Percentiles rank a stretch among this genome's conserved stretches.
Conservation (phyloP, 1,140 invertebrate species). For the Neomicropteryx cornuta region DNA sequence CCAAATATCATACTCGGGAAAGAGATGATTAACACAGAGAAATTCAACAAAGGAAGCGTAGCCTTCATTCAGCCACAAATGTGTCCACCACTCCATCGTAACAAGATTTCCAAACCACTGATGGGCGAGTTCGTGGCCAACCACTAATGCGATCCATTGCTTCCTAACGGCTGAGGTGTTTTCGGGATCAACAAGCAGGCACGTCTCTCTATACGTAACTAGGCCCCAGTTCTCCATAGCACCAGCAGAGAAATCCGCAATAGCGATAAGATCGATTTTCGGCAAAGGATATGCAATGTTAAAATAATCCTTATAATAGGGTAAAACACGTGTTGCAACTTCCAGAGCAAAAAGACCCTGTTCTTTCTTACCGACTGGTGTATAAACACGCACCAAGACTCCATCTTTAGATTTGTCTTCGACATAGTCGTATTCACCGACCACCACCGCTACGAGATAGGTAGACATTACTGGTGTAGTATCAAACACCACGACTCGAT, state of each 20-base stretch:
- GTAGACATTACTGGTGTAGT: slow-evolving; percentile 93
- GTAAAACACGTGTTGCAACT: slow-evolving; percentile 72
- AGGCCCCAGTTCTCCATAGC: slow-evolving; percentile 97
- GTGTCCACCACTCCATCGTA: slow-evolving; percentile 86
- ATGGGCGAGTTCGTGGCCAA: slow-evolving; percentile 82
- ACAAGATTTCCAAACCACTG: slow-evolving; percentile 84
- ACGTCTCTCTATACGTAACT: slow-evolving; percentile 63
- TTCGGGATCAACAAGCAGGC: slow-evolving; percentile 70
- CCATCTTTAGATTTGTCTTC: slow-evolving; percentile 73
- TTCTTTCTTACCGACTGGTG: slow-evolving; percentile 82
- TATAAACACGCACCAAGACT: slow-evolving; percentile 81
- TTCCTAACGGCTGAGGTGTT: slow-evolving; percentile 74
- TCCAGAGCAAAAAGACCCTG: slow-evolving; percentile 88
- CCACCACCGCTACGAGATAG: slow-evolving; percentile 84
- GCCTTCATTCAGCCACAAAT: slow-evolving; percentile 86
- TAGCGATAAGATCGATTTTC: slow-evolving; percentile 92
- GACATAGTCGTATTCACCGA: slow-evolving; percentile 91
- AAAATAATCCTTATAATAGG: slow-evolving; percentile 92
- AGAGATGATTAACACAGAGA: slow-evolving; percentile 75
- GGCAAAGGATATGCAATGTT: slow-evolving; percentile 90
- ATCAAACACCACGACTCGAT: slow-evolving; percentile 62
- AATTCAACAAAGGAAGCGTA: slow-evolving; percentile 87
- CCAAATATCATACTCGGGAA: slow-evolving; percentile 91
- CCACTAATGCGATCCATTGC: slow-evolving; percentile 79
- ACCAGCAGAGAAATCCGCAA: slow-evolving; percentile 83